Percentiles rank a stretch among this genome's conserved stretches.
phyloP scores from a whole-genome alignment of 30 jellyfish, hydroid and myxozoan species.

The Cassiopea andromeda region DNA sequence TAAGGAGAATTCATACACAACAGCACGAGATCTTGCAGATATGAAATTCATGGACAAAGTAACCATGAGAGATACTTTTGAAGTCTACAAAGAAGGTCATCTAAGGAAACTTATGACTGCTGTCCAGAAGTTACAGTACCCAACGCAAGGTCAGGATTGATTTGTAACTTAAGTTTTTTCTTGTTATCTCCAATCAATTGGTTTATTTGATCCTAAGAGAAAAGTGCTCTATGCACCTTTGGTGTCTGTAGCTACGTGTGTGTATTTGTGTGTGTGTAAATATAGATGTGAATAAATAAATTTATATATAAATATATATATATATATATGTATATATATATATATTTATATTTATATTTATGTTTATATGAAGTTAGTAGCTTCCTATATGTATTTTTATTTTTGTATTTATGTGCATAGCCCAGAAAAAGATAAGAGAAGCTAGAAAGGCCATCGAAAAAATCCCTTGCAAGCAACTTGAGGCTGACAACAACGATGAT shows the following conservation, averaged over 20 bases:
- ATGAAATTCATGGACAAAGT: conserved; percentile 84
- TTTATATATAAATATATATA: no score
- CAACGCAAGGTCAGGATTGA: conserved; percentile 78
- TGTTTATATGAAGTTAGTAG: no score
- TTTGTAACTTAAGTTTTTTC: background rate
- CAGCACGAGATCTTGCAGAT: conserved; percentile 95
- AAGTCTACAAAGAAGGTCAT: conserved; percentile 90
- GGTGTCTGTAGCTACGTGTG: no score
- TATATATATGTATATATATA: no score
- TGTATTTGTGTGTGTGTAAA: no score
- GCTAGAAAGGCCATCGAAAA: conserved; percentile 80
- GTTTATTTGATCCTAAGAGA: no score
- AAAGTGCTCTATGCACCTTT: no score
- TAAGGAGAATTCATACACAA: conserved; percentile 87
- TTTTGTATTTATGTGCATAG: conserved; percentile 13
- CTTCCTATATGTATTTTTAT: no score
- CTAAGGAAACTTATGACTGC: conserved; percentile 77
- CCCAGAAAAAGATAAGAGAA: conserved; percentile 82
- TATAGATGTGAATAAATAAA: no score
- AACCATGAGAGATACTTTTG: conserved; percentile 61
- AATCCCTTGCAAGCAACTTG: conserved; percentile 48
- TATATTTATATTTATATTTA: no score
- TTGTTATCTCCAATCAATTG: no score
- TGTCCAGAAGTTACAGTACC: conserved; percentile 84
- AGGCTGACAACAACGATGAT: conserved; percentile 75